Evolutionary conservation across 2,888 invertebrate species (phyloP).

Genomic region (Hemicrepidius hirtus): DNA sequence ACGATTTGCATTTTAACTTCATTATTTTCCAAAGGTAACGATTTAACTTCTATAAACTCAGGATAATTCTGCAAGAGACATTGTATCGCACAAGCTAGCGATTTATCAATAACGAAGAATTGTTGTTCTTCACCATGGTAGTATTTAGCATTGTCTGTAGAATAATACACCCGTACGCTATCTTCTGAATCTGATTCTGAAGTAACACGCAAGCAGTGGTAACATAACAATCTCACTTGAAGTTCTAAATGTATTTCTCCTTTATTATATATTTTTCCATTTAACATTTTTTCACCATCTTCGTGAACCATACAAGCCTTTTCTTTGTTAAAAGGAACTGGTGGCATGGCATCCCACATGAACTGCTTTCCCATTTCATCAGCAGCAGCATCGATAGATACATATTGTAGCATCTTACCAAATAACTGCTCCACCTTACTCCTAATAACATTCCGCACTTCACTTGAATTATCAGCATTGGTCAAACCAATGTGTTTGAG

Average conservation of each 20-base stretch:
- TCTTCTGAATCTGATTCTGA: conserved; percentile 78
- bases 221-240: conserved; percentile 76
- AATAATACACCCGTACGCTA: conserved; percentile 84
- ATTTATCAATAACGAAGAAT: conserved; percentile 83
- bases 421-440: conserved; percentile 76
- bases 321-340: conserved; percentile 81
- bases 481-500: conserved; percentile 84
- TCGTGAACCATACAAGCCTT: conserved; percentile 81
- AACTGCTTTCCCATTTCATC: conserved; percentile 91
- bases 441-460: conserved; percentile 73
- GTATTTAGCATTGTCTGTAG: conserved; percentile 88
- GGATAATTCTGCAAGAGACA: conserved; percentile 85
- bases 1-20: conserved; percentile 81
- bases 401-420: conserved; percentile 75
- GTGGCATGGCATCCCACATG: conserved; percentile 92
- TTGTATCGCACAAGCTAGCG: conserved; percentile 82
- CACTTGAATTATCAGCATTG: conserved; percentile 74
- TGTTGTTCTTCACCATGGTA: conserved; percentile 89
- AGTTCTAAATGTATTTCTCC: conserved; percentile 80
- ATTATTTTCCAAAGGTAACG: conserved; percentile 80
- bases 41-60: conserved; percentile 81
- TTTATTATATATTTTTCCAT: conserved; percentile 75
- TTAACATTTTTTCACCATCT: conserved; percentile 81
- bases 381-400: conserved; percentile 85
- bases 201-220: conserved; percentile 76